Percentiles rank a stretch among this genome's conserved stretches.
phyloP scores from a whole-genome alignment of 2,888 invertebrate species.

The Drosophila pullipes region DNA sequence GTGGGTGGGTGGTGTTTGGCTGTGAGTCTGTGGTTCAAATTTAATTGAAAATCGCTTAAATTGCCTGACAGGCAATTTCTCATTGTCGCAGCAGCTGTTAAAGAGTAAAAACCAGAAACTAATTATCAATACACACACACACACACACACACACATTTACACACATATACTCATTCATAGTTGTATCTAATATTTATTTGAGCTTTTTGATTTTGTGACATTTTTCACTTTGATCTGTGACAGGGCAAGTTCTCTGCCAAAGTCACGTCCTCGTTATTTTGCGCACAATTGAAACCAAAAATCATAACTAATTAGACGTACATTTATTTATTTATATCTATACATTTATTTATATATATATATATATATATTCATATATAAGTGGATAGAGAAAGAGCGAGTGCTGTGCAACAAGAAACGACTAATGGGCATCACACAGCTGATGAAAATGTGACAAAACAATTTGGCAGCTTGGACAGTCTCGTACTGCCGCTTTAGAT shows the following conservation, averaged over 20 bases:
- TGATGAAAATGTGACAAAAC: constrained; percentile 77
- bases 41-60: constrained; percentile 68
- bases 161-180: neutral
- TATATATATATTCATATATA: neutral
- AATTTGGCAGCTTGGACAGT: constrained; percentile 72
- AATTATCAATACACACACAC: constrained; percentile 35
- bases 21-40: constrained; percentile 15
- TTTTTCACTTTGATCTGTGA: constrained; percentile 69
- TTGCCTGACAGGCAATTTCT: constrained; percentile 67
- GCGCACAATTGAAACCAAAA: constrained; percentile 56
- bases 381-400: constrained; percentile 8
- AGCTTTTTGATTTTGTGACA: constrained; percentile 54
- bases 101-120: constrained; percentile 30
- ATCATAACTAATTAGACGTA: constrained; percentile 77
- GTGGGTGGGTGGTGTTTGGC: neutral
- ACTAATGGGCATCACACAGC: constrained; percentile 42
- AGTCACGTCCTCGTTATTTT: constrained; percentile 73
- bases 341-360: too few relatives aligned
- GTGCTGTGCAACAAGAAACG: constrained; percentile 13
- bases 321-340: constrained; percentile 62
- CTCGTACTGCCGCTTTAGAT: constrained; percentile 54
- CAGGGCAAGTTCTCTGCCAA: constrained; percentile 80
- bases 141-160: constrained; percentile 15
- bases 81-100: constrained; percentile 62
- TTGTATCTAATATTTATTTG: constrained; percentile 60